Evolutionary conservation across 2,797 vertebrate species (phyloP), one percentile per base, ranked within the genome.

Genomic region (Adrianichthys oophorus): DNA sequence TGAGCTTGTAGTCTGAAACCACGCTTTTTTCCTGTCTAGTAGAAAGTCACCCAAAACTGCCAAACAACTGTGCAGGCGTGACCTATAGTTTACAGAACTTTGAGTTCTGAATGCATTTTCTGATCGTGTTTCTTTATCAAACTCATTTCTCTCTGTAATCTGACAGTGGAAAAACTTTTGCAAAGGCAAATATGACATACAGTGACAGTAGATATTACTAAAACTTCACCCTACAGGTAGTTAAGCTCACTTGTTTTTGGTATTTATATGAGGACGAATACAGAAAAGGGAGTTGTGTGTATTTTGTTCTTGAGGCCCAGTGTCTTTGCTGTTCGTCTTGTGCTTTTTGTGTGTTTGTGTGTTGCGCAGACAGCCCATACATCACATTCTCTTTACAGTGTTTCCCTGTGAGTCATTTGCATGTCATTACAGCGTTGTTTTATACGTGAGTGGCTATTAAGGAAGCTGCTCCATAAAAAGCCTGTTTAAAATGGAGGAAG

Each of bases 381-480:
- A 91, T 91, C 90, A 91, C 84, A 64, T 84, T 81, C 85, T 89
- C 86, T 89, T 90, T 89, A 90, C 88, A 86, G 80, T 87, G 86
- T 86, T 88, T 90, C 84, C 71, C 74, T 84, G 78, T 84, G 85
- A 90, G 87, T 90, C 87, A 91, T 90, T 90, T 90, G 87, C 90
- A 90, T 89, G 88, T 90, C 89, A 90, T 89, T 88, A 89, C 87
- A 86, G 87, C 87, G 87, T 90, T 90, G 87, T 88, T 91, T 90
- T 91, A 90, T 91, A 91, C 90, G 89, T 86, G 82, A 86, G 81
- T 84, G 85, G 85, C 85, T 86, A 90, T 89, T 90, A 91, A 89
- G 85, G 83, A 85, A 81, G 82, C 84, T 67, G 87, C 85, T 87
- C 85, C 88, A 88, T 89, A 90, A 90, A 91, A 89, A 41, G 76